Evolutionary conservation across 2,113 vertebrate species (phyloP), one percentile per base, ranked within the genome.

Genomic region (Cinclus mexicanus): DNA sequence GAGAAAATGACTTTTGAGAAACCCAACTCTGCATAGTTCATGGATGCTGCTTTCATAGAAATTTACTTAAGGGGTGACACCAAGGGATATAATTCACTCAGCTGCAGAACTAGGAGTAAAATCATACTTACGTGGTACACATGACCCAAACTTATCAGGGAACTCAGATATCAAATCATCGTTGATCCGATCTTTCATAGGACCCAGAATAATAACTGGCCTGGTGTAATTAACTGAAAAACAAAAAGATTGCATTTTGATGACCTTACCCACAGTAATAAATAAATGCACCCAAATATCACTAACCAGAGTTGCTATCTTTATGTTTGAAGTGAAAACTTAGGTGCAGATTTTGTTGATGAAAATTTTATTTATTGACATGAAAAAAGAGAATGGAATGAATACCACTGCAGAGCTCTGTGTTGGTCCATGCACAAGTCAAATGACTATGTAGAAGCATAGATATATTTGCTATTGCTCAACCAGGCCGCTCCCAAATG

Each of bases 141-240:
- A 99, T 1, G 99, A 99, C 52, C 99, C 99, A 97, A 99, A 99
- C 96, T 99, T 99, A 93, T 99, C 99, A 42, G 99, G 99, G 91
- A 99, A 99, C 96, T 99, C 99, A 13, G 99, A 99, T 98, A 99
- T 99, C 95, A 99, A 98, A 95, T 99, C 99, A 44, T 99, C 99
- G 12, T 99, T 99, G 97, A 99, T 98, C 78, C 99, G 98, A 97
- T 99, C 99, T 98, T 99, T 99, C 99, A 99, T 99, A 24, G 99
- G 99, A 50, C 99, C 99, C 64, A 99, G 98, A 95, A 99, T 99
- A 92, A 99, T 99, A 93, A 99, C 98, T 0, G 99, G 99, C 89
- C 99, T 98, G 92, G 99, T 99, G 78, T 99, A 99, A 98, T 97
- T 98, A 96, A 99, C 99, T 99, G 97, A 56, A 83, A 83, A 84